Base-by-base conservation (phyloP, 1,140 invertebrate species). In the Bombus confusus region DNA sequence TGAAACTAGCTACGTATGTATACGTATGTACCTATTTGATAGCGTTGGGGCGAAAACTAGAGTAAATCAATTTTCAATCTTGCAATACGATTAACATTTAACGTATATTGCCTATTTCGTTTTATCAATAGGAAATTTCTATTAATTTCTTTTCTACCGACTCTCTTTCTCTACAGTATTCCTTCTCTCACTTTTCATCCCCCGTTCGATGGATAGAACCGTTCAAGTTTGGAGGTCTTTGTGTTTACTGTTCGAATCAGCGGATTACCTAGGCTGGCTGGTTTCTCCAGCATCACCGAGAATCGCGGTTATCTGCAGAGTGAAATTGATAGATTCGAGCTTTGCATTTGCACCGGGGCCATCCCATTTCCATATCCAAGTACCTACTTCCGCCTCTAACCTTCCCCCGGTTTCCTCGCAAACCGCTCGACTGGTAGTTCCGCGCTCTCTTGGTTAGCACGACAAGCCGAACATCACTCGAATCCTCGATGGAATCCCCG, bases 311-410 rank as follows among this genome's bases (percentile, higher is more conserved):
- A 87, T 81, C 90, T 87, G 88, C 84, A 77, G 86, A 93, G 91
- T 92, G 92, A 94, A 94, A 94, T 94, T 94, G 94, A 94, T 94
- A 94, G 93, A 94, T 94, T 94, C 92, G 92, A 92, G 93, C 89
- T 92, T 92, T 88, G 90, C 91, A 91, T 93, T 92, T 87, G 88
- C 87, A 86, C 83, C 83, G 79, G 59, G 89, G 78, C 80, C 68
- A 87, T 89, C 88, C 90, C 88, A 92, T 94, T 93, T 93, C 91
- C 91, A 92, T 92, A 92, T 92, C 86, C 91, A 92, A 94, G 93
- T 93, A 92, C 87, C 88, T 89, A 90, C 88, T 91, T 92, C 88
- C 90, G 87, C 75, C 86, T 79, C 91, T 87, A 88, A 82, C 86
- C 88, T 75, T 47, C 71, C 88, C 41, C 75, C 12, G 59, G 66